phyloP scores from a whole-genome alignment of 2,888 invertebrate genomes.

The Cryptocephalus moraei region DNA sequence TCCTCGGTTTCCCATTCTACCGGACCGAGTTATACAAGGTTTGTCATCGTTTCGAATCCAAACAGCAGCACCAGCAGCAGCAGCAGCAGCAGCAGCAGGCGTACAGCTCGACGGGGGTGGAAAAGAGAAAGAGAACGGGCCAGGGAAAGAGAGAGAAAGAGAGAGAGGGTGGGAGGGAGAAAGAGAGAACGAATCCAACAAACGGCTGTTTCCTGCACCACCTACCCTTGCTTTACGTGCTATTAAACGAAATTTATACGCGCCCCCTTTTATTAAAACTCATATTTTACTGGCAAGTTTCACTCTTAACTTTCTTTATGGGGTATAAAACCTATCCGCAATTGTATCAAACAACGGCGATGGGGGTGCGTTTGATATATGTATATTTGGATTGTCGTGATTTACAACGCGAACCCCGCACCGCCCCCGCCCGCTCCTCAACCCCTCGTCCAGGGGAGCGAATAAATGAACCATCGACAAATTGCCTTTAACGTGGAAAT shows the following conservation, averaged over 20 bases:
- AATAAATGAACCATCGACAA: no score
- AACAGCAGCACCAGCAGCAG: not conserved
- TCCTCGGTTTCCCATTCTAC: not conserved
- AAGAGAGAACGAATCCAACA: constrained; percentile 13
- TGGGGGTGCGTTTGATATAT: no score
- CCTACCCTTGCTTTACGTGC: constrained; percentile 17
- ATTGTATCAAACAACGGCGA: constrained; percentile 10
- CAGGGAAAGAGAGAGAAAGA: constrained; percentile 1
- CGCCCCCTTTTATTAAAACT: constrained; percentile 22
- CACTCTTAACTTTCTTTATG: constrained; percentile 17
- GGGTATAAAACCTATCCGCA: constrained; percentile 11
- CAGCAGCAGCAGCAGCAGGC: not conserved
- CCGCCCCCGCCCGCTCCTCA: no score
- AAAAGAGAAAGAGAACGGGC: not conserved
- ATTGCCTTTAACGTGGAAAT: no score
- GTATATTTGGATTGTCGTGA: no score
- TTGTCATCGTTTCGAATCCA: no score
- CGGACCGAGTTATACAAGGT: not conserved
- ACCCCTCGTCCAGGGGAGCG: no score
- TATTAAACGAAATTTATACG: constrained; percentile 23
- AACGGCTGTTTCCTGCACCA: constrained; percentile 21
- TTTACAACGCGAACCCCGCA: no score
- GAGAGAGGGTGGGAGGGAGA: constrained; percentile 2
- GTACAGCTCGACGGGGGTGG: not conserved
- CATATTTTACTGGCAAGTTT: constrained; percentile 19